Percentiles rank a stretch among this genome's conserved stretches.
Evolutionary conservation across 2,113 vertebrate species (phyloP).

Genomic region (Corapipo altera): DNA sequence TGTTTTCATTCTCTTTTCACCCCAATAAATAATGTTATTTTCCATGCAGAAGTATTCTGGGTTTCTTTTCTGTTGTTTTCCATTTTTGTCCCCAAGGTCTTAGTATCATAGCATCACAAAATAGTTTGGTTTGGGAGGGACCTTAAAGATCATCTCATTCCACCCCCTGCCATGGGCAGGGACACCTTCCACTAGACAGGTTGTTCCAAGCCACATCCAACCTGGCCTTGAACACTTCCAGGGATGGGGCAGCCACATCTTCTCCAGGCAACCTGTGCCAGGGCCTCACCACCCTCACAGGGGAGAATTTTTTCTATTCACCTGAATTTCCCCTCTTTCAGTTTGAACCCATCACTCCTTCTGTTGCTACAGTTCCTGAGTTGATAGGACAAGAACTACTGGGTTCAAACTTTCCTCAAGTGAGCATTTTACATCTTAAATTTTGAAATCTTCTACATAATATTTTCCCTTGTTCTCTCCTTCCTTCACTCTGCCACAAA

Average conservation of each 20-base stretch:
- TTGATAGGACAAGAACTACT: not conserved
- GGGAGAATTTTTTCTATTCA: not conserved
- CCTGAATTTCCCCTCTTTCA: not conserved
- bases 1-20: not conserved
- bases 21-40: not conserved
- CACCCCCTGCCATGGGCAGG: not conserved
- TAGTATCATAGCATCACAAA: too few species aligned
- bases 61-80: fast-evolving
- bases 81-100: not conserved
- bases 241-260: not conserved
- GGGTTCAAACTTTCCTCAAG: not conserved
- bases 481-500: not conserved
- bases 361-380: not conserved
- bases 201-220: fast-evolving
- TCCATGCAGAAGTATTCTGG: not conserved
- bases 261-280: not conserved
- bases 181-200: not conserved
- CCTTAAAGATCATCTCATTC: not conserved
- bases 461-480: not conserved
- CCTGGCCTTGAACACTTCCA: not conserved
- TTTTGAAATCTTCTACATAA: not conserved
- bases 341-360: not conserved
- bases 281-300: not conserved
- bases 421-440: not conserved
- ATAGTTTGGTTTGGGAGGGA: not conserved